Conservation (phyloP, 2,888 invertebrate species). For the Mimachlamys varia region DNA sequence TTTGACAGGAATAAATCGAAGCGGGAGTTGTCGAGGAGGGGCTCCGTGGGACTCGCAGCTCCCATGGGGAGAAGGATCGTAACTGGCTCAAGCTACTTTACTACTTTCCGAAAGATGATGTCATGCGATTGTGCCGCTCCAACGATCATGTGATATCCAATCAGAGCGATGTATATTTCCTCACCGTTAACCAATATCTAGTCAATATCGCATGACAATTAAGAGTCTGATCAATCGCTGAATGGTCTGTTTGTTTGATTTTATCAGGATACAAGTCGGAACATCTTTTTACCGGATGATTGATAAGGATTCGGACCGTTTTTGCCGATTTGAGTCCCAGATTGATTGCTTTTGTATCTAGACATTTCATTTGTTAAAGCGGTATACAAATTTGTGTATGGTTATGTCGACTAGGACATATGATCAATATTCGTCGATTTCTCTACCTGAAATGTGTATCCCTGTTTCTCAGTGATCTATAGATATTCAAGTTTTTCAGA, state of each 20-base stretch:
- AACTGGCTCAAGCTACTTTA: slow-evolving; percentile 32
- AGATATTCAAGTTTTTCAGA: neutral
- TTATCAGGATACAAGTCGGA: neutral
- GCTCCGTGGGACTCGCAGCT: neutral
- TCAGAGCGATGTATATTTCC: slow-evolving; percentile 19
- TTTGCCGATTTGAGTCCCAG: slow-evolving; percentile 19
- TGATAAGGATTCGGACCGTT: neutral
- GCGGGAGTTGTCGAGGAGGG: neutral
- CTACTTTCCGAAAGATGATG: slow-evolving; percentile 23
- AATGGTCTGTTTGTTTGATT: slow-evolving; percentile 28
- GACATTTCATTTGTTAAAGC: neutral
- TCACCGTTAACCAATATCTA: neutral
- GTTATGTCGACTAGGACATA: neutral
- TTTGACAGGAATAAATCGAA: slow-evolving; percentile 23
- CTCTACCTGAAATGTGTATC: neutral
- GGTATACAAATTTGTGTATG: neutral
- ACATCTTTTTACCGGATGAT: slow-evolving; percentile 28
- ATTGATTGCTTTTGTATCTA: slow-evolving; percentile 20
- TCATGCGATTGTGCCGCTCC: slow-evolving; percentile 14
- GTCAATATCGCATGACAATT: slow-evolving; percentile 26
- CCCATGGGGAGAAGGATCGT: neutral
- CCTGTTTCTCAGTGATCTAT: neutral
- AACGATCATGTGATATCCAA: neutral
- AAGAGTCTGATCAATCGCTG: neutral
- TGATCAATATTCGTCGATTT: neutral